Evolutionary conservation across 37 sponge, comb jelly and placozoan genomes (phyloP).

Genomic region (Hexactinellida sp.): DNA sequence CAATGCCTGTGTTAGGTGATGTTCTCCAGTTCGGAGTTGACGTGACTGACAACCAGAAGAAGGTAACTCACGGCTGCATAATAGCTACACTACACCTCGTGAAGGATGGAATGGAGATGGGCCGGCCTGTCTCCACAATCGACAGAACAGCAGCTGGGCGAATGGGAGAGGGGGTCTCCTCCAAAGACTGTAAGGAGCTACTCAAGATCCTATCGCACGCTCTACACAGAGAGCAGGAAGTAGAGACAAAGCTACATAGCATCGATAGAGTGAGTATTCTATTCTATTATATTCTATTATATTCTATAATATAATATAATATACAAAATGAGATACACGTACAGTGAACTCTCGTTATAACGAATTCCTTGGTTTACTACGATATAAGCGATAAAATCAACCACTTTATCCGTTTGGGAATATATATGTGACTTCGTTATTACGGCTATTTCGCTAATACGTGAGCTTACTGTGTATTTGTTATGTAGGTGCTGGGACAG

Average conservation of each 20-base stretch:
- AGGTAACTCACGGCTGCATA: conserved; percentile 90
- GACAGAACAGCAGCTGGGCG: neutral
- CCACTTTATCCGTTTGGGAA: no score
- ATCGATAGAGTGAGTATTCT: conserved; percentile 19
- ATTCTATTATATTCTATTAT: no score
- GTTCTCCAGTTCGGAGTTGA: conserved; percentile 95
- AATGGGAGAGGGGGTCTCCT: neutral
- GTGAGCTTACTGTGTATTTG: neutral
- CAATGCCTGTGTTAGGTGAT: no score
- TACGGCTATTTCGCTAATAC: neutral
- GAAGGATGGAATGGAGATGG: conserved; percentile 17
- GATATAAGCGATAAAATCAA: no score
- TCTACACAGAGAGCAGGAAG: conserved; percentile 38
- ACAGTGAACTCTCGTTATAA: no score
- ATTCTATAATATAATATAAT: no score
- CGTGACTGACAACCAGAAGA: conserved; percentile 52
- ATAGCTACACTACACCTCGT: conserved; percentile 49
- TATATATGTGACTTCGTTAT: no score
- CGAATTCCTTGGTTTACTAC: no score
- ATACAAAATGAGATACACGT: no score
- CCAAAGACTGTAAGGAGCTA: conserved; percentile 1
- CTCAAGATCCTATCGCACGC: conserved; percentile 20
- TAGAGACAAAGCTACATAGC: conserved; percentile 55
- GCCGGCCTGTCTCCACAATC: neutral
- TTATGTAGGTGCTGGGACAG: neutral